These are phyloP conservation scores for Neoscelio sp. DNA, from an alignment of 2,888 invertebrate genomes.

Conservation along the genomic window DNA sequence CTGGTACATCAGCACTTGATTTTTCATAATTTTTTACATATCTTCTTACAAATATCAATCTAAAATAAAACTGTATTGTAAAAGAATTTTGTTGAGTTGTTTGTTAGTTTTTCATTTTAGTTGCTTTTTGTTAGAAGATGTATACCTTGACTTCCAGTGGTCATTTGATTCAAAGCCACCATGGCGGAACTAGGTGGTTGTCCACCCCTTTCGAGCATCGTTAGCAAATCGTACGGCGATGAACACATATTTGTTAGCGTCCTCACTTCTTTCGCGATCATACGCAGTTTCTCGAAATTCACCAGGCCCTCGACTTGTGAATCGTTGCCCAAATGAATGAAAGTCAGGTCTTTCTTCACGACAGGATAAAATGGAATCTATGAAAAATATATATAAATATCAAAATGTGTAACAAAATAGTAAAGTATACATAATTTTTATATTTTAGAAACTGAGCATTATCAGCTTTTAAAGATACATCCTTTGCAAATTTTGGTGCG, in stretches of 20 bases:
- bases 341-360: conserved; percentile 97
- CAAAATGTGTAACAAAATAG: no score
- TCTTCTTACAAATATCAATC: no score
- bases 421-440: no score
- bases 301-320: conserved; percentile 94
- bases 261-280: conserved; percentile 98
- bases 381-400: conserved; percentile 62
- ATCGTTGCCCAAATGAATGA: conserved; percentile 98
- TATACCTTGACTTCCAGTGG: conserved; percentile 87
- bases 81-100: no score
- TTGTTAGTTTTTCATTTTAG: no score
- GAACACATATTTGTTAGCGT: conserved; percentile 97
- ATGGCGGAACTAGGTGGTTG: conserved; percentile 95
- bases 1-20: no score
- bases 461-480: no score
- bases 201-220: conserved; percentile 93
- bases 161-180: conserved; percentile 94
- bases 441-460: no score
- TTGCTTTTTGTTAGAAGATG: no score
- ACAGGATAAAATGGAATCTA: conserved; percentile 95
- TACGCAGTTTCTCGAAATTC: conserved; percentile 98
- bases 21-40: no score
- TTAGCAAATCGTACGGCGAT: conserved; percentile 94
- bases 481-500: no score
- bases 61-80: background rate